A percentile compares a stretch with the other conserved stretches of the same genome.
Conservation (phyloP, 2,797 vertebrate genomes). For the Gephyroberyx darwinii region DNA sequence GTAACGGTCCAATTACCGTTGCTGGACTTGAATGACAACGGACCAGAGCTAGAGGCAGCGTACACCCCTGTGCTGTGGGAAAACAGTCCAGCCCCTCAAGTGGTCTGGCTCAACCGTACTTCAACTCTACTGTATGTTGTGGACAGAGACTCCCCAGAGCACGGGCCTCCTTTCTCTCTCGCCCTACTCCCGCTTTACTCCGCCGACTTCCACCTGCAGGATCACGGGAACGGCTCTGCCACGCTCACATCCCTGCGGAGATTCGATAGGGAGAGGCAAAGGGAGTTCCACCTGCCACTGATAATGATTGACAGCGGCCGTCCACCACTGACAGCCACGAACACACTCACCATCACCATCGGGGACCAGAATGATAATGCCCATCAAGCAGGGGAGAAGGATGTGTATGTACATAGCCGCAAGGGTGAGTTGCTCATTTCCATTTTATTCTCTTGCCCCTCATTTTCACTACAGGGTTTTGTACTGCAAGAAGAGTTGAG, state of each 20-base stretch:
- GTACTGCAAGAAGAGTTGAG: slow-evolving; percentile 46
- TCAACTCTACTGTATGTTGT: slow-evolving; percentile 84
- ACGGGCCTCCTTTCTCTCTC: slow-evolving; percentile 87
- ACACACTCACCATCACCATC: slow-evolving; percentile 84
- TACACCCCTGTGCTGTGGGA: slow-evolving; percentile 90
- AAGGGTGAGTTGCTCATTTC: slow-evolving; percentile 77
- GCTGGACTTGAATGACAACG: slow-evolving; percentile 90
- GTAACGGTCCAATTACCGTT: slow-evolving; percentile 83
- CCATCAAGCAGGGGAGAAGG: slow-evolving; percentile 86
- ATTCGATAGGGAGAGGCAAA: slow-evolving; percentile 87
- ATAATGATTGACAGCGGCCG: slow-evolving; percentile 85
- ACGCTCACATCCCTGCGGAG: slow-evolving; percentile 86
- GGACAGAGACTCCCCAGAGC: slow-evolving; percentile 85
- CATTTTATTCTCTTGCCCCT: slow-evolving; percentile 38
- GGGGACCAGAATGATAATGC: slow-evolving; percentile 90
- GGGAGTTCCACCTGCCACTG: slow-evolving; percentile 83
- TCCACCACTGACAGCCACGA: slow-evolving; percentile 85
- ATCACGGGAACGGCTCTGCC: slow-evolving; percentile 88
- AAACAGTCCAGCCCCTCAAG: slow-evolving; percentile 82
- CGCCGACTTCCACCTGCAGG: slow-evolving; percentile 87
- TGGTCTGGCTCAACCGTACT: slow-evolving; percentile 84
- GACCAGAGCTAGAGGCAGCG: slow-evolving; percentile 83
- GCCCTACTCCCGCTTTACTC: slow-evolving; percentile 78
- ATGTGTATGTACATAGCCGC: slow-evolving; percentile 81
- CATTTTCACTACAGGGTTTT: slow-evolving; percentile 35